Evolutionary conservation across 2,888 invertebrate species (phyloP), one percentile per base, ranked within the genome.

Genomic region (Tridacna gigas): DNA sequence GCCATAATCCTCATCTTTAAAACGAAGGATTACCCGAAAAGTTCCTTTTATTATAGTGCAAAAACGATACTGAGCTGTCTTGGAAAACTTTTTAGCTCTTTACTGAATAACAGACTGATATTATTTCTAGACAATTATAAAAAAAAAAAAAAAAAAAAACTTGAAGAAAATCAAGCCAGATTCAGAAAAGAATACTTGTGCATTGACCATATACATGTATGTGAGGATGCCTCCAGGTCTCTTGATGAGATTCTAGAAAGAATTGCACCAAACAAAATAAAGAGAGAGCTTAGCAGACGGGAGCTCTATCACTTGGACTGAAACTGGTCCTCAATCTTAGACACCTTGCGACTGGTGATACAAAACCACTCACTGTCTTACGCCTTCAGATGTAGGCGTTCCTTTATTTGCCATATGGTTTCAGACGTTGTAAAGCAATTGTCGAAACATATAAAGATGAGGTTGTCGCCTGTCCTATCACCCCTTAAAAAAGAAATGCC

Each of bases 361-460:
- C n/a, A 67, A 12, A 87, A 85, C 67, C 28, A 45, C 22, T 80
- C 82, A 69, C 81, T 88, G 60, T 67, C 83, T n/a, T 88, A 86
- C 83, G 79, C 47, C 45, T 88, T 82, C 63, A 22, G 85, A 22
- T 77, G 73, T 76, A 76, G 80, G 56, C 63, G 65, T 20, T 63
- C 74, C 56, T 78, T 79, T 26, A 80, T 86, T 20, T 80, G 73
- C 56, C 25, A 63, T 47, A 60, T 81, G 69, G 79, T 89, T 45
- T 80, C 74, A 74, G 80, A 83, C 65, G 86, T 89, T 86, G 87
- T 71, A 56, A 75, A 63, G 89, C 80, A 65, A 88, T 89, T 47
- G 77, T 86, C n/a, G 66, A 77, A 37, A 80, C 60, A 28, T 83
- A 83, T 60, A 84, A 79, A 65, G 76, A 82, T 48, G 86, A 88